Evolutionary conservation across 1,140 invertebrate species (phyloP).

Genomic region (Andrena cerasifolii): DNA sequence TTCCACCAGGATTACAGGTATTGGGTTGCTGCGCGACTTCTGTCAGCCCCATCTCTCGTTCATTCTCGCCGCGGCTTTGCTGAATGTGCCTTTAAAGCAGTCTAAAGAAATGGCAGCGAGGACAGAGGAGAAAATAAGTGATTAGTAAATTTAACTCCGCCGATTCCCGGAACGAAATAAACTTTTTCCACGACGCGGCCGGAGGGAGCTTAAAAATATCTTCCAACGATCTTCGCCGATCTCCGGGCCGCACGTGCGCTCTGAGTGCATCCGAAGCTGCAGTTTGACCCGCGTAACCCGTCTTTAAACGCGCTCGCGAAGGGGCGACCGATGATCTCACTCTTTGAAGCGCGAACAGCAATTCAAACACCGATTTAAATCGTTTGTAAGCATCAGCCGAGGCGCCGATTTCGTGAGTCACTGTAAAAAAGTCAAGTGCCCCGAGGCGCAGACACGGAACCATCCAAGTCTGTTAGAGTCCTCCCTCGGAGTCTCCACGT

Average conservation of each 20-base stretch:
- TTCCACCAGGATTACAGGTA: neutral
- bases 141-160: neutral
- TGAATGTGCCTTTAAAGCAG: no score
- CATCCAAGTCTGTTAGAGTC: no score
- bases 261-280: constrained; percentile 24
- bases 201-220: constrained; percentile 44
- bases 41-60: neutral
- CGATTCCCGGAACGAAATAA: neutral
- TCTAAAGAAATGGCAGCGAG: no score
- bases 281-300: constrained; percentile 52
- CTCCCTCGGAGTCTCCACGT: no score
- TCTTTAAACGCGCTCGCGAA: constrained; percentile 35
- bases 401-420: constrained; percentile 16
- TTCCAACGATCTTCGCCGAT: constrained; percentile 38
- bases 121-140: neutral
- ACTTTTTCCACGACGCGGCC: neutral
- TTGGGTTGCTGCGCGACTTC: neutral
- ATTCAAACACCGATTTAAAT: constrained; percentile 21
- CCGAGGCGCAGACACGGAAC: no score
- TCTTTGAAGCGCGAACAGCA: constrained; percentile 32
- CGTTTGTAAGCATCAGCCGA: no score
- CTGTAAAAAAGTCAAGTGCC: constrained; percentile 32
- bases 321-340: constrained; percentile 37
- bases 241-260: constrained; percentile 21
- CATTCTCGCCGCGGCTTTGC: no score